Evolutionary conservation across 2,888 invertebrate genomes (phyloP).

Genomic region (Ecliptopera silaceata): DNA sequence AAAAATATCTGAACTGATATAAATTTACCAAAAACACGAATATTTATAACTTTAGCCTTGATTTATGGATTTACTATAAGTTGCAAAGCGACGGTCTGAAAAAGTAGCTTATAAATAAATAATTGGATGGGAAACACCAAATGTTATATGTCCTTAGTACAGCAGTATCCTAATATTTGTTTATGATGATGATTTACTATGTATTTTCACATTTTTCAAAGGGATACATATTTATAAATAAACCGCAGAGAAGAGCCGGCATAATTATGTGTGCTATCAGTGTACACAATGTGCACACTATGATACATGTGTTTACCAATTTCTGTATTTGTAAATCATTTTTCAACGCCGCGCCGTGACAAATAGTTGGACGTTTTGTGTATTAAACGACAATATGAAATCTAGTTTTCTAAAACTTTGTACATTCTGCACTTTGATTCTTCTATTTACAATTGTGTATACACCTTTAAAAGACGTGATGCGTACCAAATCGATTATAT

Average conservation of each 20-base stretch:
- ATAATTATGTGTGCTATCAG: not conserved
- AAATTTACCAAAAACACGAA: no score
- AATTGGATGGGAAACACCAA: no score
- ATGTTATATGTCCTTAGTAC: no score
- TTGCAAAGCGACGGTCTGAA: no score
- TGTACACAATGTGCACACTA: not conserved
- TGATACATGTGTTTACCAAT: not conserved
- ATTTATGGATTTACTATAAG: no score
- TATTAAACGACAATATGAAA: constrained; percentile 22
- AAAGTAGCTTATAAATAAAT: no score
- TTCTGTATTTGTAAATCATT: constrained; percentile 6
- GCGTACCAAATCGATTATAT: constrained; percentile 7
- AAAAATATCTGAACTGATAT: no score
- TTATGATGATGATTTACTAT: no score
- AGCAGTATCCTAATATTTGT: no score
- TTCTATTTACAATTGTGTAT: constrained; percentile 10
- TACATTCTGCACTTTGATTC: constrained; percentile 2
- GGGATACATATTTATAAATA: not conserved
- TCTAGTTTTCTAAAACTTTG: constrained; percentile 8
- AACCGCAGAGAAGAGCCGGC: not conserved
- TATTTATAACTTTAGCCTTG: no score
- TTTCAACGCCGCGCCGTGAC: constrained; percentile 14
- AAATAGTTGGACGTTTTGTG: constrained; percentile 8
- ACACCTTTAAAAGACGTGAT: constrained; percentile 8
- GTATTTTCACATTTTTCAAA: not conserved